Conservation (phyloP, 2,888 invertebrate genomes). For the Sinhomidia bicolor region DNA sequence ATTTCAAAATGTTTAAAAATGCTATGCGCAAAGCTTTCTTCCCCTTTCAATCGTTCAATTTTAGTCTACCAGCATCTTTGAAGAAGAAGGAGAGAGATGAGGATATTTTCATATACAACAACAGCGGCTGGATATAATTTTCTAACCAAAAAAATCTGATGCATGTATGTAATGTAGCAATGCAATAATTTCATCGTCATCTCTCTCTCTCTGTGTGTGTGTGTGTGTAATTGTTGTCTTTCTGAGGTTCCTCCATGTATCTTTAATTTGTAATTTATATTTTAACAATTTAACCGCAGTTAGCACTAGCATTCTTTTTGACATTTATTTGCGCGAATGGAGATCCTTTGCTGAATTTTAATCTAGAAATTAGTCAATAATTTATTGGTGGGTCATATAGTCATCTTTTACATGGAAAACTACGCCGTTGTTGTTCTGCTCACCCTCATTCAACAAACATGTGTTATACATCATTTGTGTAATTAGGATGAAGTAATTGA, state of each 20-base stretch:
- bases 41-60: not conserved
- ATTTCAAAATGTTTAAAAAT: not conserved
- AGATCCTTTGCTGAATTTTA: slow-evolving; percentile 41
- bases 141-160: not conserved
- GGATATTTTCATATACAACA: not conserved
- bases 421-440: not conserved
- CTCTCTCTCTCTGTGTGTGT: no score
- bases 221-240: slow-evolving; percentile 30
- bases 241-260: slow-evolving; percentile 4
- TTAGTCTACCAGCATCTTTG: not conserved
- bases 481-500: slow-evolving; percentile 58
- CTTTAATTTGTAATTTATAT: slow-evolving; percentile 21
- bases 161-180: not conserved
- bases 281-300: slow-evolving; percentile 6
- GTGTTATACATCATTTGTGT: slow-evolving; percentile 39
- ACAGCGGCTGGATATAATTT: not conserved
- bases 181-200: slow-evolving; percentile 37
- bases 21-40: not conserved
- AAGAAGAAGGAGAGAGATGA: not conserved
- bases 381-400: slow-evolving; percentile 39
- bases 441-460: slow-evolving; percentile 10
- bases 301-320: not conserved
- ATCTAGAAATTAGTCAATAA: slow-evolving; percentile 42
- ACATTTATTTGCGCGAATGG: slow-evolving; percentile 24
- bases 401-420: not conserved